phyloP scores from a whole-genome alignment of 2,113 vertebrate genomes.

The Micronisus gabar region DNA sequence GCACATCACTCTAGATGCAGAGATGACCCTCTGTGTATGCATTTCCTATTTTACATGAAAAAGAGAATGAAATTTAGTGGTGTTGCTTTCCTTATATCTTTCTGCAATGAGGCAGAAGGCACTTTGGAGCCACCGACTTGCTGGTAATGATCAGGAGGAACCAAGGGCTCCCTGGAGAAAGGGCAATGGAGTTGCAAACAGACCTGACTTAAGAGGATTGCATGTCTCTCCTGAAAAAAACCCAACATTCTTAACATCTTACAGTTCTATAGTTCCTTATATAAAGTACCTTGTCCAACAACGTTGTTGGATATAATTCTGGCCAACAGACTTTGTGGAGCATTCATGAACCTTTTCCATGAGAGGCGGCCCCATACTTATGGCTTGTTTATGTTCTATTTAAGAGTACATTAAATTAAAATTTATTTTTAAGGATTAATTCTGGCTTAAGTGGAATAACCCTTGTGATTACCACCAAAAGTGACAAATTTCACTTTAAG shows the following conservation, averaged over 20 bases:
- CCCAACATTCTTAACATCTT: not conserved
- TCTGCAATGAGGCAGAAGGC: not conserved
- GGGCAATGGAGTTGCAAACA: not conserved
- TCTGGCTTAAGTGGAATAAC: not conserved
- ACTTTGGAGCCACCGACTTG: not conserved
- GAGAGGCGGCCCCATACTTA: not conserved
- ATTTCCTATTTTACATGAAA: not conserved
- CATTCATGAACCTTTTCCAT: not conserved
- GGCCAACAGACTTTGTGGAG: not conserved
- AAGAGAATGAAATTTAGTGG: not conserved
- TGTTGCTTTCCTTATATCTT: not conserved
- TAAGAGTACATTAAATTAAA: not conserved
- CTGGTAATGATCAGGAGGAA: not conserved
- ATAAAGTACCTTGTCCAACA: not conserved
- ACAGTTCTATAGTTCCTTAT: not conserved
- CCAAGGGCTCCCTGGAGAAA: not conserved
- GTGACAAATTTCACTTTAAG: not conserved
- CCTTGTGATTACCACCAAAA: not conserved
- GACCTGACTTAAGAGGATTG: not conserved
- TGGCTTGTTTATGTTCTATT: not conserved
- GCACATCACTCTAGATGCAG: not conserved
- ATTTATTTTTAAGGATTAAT: not conserved
- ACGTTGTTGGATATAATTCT: not conserved
- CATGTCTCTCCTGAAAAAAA: not conserved
- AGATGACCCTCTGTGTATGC: not conserved